These are phyloP conservation scores for Saturnia japonica DNA, from an alignment of 2,888 invertebrate species.

Conservation along the genomic window DNA sequence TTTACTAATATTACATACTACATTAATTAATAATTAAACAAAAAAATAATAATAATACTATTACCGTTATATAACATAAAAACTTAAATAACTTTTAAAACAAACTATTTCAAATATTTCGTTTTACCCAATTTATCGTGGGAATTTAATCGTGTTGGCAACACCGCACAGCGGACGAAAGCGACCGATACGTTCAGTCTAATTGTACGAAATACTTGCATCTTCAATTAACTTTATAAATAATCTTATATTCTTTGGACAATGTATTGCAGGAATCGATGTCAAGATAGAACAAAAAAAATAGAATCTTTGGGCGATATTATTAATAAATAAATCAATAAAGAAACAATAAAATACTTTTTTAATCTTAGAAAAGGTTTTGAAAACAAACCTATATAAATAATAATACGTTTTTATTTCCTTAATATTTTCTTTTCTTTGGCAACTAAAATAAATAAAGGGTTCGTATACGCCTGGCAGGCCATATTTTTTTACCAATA, in stretches of 20 bases:
- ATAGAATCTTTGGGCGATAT: slow-evolving; percentile 30
- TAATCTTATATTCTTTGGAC: slow-evolving; percentile 24
- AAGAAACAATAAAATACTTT: slow-evolving; percentile 13
- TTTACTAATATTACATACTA: slow-evolving; percentile 34
- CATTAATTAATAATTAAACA: slow-evolving; percentile 29
- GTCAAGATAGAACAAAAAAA: slow-evolving; percentile 18
- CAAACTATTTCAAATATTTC: slow-evolving; percentile 40
- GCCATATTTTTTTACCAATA: slow-evolving; percentile 23
- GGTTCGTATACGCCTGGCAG: slow-evolving; percentile 37
- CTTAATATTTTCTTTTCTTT: slow-evolving; percentile 35
- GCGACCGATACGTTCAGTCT: background rate
- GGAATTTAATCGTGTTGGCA: slow-evolving; percentile 27
- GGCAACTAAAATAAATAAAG: slow-evolving; percentile 32
- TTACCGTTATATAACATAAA: slow-evolving; percentile 37
- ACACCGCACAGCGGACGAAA: slow-evolving; percentile 30
- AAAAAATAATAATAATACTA: slow-evolving; percentile 39
- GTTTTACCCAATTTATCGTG: slow-evolving; percentile 24
- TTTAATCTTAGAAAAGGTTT: slow-evolving; percentile 11
- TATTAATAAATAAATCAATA: slow-evolving; percentile 17
- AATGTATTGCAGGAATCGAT: slow-evolving; percentile 21
- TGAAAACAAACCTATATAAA: slow-evolving; percentile 1
- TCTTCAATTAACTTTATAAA: slow-evolving; percentile 25
- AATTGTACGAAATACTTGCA: slow-evolving; percentile 26
- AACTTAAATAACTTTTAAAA: slow-evolving; percentile 38
- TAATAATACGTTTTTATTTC: slow-evolving; percentile 17